These are phyloP conservation scores for Heliconius hermathena DNA, from an alignment of 1,140 invertebrate species.

Conservation along the genomic window DNA sequence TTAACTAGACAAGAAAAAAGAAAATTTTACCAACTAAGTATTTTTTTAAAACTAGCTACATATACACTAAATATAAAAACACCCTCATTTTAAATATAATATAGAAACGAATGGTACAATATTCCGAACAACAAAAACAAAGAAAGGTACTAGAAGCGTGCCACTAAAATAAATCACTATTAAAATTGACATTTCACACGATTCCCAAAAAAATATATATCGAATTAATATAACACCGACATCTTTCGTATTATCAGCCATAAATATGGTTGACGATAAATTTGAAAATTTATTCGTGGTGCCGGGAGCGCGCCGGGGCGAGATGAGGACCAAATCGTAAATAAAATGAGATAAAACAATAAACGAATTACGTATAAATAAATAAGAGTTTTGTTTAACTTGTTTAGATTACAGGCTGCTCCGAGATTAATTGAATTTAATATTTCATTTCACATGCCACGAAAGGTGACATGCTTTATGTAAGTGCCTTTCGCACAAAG, in stretches of 20 bases:
- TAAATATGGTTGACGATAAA: conserved; percentile 72
- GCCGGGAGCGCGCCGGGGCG: conserved; percentile 57
- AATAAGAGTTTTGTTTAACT: conserved; percentile 73
- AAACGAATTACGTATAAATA: conserved; percentile 78
- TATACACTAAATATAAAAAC: too few relatives aligned
- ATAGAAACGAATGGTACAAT: neutral
- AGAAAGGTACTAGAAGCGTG: conserved; percentile 11
- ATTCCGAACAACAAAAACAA: neutral
- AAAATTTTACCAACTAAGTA: too few relatives aligned
- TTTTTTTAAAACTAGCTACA: too few relatives aligned
- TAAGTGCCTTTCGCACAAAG: conserved; percentile 24
- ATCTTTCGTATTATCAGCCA: conserved; percentile 66
- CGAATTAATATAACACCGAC: conserved; percentile 70
- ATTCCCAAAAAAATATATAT: conserved; percentile 54
- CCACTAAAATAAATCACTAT: conserved; percentile 67
- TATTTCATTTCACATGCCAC: conserved; percentile 33
- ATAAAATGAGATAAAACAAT: conserved; percentile 80
- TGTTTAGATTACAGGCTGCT: conserved; percentile 65
- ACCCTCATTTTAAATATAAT: too few relatives aligned
- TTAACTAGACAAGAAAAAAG: too few relatives aligned
- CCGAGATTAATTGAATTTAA: conserved; percentile 39
- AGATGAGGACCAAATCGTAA: conserved; percentile 62
- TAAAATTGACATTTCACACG: conserved; percentile 76
- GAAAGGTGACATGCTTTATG: conserved; percentile 34
- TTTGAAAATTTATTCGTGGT: conserved; percentile 69